Evolutionary conservation across 2,888 invertebrate genomes (phyloP).

Genomic region (Craniophora ligustri): DNA sequence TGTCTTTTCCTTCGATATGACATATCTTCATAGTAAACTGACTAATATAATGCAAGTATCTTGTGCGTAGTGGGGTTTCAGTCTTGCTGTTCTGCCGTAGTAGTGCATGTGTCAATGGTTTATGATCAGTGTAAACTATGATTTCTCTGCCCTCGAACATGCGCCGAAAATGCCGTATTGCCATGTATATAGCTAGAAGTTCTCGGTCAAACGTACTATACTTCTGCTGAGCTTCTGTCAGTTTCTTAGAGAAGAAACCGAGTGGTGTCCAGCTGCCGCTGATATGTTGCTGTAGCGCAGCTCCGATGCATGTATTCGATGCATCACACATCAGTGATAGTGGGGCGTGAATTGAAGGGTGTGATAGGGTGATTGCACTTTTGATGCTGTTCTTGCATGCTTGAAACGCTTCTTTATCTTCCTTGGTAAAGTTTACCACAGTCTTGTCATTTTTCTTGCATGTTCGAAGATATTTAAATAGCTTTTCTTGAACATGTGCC

Average conservation of each 20-base stretch:
- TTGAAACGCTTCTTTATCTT: not conserved
- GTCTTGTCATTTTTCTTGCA: not conserved
- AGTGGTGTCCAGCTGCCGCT: not conserved
- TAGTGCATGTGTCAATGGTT: not conserved
- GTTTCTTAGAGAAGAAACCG: not conserved
- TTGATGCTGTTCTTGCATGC: not conserved
- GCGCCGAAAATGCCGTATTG: not conserved
- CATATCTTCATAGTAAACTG: not conserved
- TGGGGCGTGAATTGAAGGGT: not conserved
- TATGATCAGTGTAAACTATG: not conserved
- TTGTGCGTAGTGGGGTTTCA: not conserved
- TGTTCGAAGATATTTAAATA: not conserved
- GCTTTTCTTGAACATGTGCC: not conserved
- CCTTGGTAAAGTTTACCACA: not conserved
- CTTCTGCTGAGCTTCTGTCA: not conserved
- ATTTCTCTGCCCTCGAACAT: not conserved
- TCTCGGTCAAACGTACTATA: not conserved
- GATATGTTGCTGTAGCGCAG: not conserved
- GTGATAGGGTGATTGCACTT: not conserved
- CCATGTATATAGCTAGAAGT: not conserved
- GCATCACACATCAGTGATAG: not conserved
- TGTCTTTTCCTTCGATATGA: not conserved
- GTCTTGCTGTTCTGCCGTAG: constrained; percentile 4
- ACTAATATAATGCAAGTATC: not conserved
- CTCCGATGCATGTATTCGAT: not conserved